Evolutionary conservation across 30 jellyfish, hydroid and myxozoan genomes (phyloP), one percentile per base, ranked within the genome.

Genomic region (Pseudorhiza aurosa): DNA sequence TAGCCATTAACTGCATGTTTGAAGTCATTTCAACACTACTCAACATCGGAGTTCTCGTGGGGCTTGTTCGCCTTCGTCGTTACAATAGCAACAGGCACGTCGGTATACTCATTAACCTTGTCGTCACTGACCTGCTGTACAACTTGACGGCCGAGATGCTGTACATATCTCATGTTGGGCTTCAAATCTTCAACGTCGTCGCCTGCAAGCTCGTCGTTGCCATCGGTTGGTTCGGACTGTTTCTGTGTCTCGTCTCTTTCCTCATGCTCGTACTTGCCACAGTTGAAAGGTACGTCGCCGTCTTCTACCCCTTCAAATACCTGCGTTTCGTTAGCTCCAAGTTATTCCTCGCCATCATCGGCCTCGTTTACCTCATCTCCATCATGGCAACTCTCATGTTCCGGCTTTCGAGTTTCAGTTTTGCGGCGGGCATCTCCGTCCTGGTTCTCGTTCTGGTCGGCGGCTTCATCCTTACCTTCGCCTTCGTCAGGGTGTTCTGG

Each of bases 191-290:
- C 64, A 31, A 26, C 72, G 49, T 12, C 2, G 33, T 68, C 9
- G 29, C 24, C 47, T 78, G 90, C 51, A 42, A 64, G 11, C 31
- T 78, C 8, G 81, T 78, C 35, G 15, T 26, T 4, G 30, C 68
- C 0, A 63, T 78, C 46, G 82, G 81, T 30, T 65, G 69, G 9
- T 25, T 24, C 33, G 90, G 90, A 18, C 74, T 78, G 40, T 78
- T 40, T 22, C 75, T 78, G 31, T 78, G 90, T 58, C 46, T 78
- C 35, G 75, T 64, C 0, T 78, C 90, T 21, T 78, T 78, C 35
- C 39, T 78, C 39, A 57, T 78, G 82, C 81, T 78, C 8, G 82
- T 78, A 3, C 70, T 78, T 11, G 82, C 90, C 8, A 78, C 90
- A 8, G 22, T 78, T 46, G 90, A 78, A 59, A 45, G 90, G 22